A percentile compares a stretch with the other conserved stretches of the same genome.
These are phyloP conservation scores for Caenorhabditis sulstoni DNA, from an alignment of 2,888 invertebrate species.

Conservation along the genomic window DNA sequence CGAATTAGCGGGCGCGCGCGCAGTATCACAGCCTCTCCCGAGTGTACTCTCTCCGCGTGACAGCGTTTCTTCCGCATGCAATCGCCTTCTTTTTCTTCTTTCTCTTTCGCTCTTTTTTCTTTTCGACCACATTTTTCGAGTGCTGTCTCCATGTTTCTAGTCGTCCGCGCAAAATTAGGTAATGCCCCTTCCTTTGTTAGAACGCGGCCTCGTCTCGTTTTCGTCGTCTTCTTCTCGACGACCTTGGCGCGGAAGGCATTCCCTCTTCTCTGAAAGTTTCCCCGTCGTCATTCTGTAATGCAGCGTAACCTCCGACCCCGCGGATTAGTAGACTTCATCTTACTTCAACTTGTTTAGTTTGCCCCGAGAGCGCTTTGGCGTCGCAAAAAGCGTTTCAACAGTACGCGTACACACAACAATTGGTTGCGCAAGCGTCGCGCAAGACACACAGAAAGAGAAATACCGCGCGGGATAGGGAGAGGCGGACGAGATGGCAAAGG, in stretches of 20 bases:
- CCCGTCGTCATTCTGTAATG: background rate
- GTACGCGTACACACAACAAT: conserved; percentile 37
- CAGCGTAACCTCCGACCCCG: conserved; percentile 45
- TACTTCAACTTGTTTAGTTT: conserved; percentile 56
- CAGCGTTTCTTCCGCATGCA: conserved; percentile 45
- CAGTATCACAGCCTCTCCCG: conserved; percentile 14
- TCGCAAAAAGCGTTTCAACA: conserved; percentile 47
- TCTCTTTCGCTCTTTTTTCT: conserved; percentile 1
- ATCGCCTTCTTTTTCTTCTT: conserved; percentile 26
- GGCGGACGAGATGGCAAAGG: conserved; percentile 43
- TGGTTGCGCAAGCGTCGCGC: conserved; percentile 15
- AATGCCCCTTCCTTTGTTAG: conserved; percentile 25
- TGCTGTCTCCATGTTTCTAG: conserved; percentile 21
- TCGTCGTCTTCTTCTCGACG: background rate
- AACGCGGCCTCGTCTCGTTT: conserved; percentile 3
- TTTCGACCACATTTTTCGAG: conserved; percentile 17
- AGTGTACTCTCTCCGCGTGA: conserved; percentile 35
- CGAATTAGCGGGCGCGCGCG: too few relatives aligned
- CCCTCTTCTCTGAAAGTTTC: background rate
- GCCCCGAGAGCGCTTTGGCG: conserved; percentile 26
- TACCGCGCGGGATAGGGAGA: conserved; percentile 42
- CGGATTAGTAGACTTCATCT: conserved; percentile 46
- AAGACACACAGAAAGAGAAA: background rate
- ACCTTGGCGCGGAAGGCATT: conserved; percentile 14
- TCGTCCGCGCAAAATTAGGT: conserved; percentile 19